Evolutionary conservation across 2,888 invertebrate species (phyloP).

Genomic region (Melieria crassipennis): DNA sequence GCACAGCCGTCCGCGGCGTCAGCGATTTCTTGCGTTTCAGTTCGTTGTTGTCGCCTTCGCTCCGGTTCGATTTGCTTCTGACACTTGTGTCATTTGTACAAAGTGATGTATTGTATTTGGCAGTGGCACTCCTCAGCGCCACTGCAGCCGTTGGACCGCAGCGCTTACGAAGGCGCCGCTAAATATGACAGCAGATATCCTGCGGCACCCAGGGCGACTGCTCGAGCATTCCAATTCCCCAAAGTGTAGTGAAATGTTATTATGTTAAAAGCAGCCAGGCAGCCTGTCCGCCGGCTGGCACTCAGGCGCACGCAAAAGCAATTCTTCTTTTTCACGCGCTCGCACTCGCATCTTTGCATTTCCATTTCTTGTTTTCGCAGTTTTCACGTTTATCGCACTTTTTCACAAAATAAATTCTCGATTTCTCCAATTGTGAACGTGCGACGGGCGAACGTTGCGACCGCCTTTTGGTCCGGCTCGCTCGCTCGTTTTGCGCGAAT

Average conservation of each 20-base stretch:
- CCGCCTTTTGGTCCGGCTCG: background rate
- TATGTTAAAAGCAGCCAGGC: slow-evolving; percentile 36
- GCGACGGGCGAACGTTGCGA: background rate
- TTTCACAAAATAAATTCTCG: too few species aligned
- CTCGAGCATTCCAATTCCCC: slow-evolving; percentile 37
- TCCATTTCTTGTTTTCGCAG: background rate
- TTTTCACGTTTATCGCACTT: slow-evolving; percentile 6
- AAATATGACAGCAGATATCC: slow-evolving; percentile 29
- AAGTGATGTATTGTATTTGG: slow-evolving; percentile 31
- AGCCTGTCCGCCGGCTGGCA: slow-evolving; percentile 22
- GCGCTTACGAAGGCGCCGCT: slow-evolving; percentile 14
- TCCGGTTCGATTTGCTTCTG: slow-evolving; percentile 40
- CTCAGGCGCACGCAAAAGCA: slow-evolving; percentile 30
- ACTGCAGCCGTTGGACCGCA: slow-evolving; percentile 6
- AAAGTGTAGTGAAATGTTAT: slow-evolving; percentile 41
- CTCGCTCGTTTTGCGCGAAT: background rate
- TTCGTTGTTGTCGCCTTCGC: slow-evolving; percentile 20
- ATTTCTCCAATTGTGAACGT: too few species aligned
- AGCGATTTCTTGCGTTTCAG: slow-evolving; percentile 16
- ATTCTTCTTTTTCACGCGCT: background rate
- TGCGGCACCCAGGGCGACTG: slow-evolving; percentile 13
- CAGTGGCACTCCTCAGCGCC: background rate
- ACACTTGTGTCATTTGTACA: slow-evolving; percentile 40
- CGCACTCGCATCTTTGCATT: slow-evolving; percentile 2
- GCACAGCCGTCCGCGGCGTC: background rate